phyloP scores from a whole-genome alignment of 2,113 vertebrate genomes.

The Eonycteris spelaea region DNA sequence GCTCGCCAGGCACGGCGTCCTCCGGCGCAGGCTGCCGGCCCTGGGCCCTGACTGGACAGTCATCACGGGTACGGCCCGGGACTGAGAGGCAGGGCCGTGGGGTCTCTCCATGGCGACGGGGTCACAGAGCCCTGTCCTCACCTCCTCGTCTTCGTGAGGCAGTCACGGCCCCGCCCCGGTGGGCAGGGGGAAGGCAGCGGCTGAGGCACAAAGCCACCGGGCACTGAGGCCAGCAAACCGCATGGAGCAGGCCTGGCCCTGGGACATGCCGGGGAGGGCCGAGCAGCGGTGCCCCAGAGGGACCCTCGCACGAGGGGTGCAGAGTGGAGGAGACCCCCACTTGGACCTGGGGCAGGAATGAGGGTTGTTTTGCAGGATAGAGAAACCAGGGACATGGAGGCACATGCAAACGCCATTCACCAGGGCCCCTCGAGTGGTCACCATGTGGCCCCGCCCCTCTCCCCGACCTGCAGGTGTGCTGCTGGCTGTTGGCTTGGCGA shows the following conservation, averaged over 20 bases:
- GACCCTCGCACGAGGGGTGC: neutral
- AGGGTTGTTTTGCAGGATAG: neutral
- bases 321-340: neutral
- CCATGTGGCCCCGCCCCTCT: rapidly evolving
- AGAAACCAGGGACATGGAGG: too few relatives aligned
- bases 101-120: neutral
- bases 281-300: neutral
- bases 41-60: slow-evolving; percentile 90
- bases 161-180: neutral
- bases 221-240: neutral
- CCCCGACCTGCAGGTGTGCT: slow-evolving; percentile 77
- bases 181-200: too few relatives aligned
- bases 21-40: slow-evolving; percentile 82
- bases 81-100: neutral
- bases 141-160: neutral
- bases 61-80: slow-evolving; percentile 83
- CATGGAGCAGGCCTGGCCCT: neutral
- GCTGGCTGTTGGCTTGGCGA: slow-evolving; percentile 82
- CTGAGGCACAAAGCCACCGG: neutral
- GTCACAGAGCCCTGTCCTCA: neutral
- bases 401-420: neutral
- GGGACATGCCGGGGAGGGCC: neutral
- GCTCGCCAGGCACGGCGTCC: slow-evolving; percentile 84
- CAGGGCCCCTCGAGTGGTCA: neutral
- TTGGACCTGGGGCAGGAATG: rapidly evolving